phyloP scores from a whole-genome alignment of 2,797 vertebrate genomes.

The Limnodromus scolopaceus region DNA sequence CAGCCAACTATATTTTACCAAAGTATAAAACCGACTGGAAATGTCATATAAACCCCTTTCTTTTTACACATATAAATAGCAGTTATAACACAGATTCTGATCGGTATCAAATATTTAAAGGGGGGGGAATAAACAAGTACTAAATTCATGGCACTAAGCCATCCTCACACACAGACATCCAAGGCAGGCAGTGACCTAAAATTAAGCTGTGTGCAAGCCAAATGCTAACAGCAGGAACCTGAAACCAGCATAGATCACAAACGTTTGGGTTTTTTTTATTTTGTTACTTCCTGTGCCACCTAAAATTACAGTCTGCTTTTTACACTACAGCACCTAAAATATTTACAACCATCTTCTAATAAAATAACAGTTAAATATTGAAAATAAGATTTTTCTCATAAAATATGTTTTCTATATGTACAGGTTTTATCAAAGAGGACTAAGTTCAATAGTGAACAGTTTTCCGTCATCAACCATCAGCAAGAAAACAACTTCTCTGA shows the following conservation, averaged over 20 bases:
- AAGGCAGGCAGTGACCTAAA: constrained; percentile 49
- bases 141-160: constrained; percentile 38
- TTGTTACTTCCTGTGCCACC: constrained; percentile 74
- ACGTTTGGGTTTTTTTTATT: constrained; percentile 46
- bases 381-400: constrained; percentile 84
- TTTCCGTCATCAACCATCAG: constrained; percentile 46
- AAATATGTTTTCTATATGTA: constrained; percentile 84
- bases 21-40: constrained; percentile 71
- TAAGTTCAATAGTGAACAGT: constrained; percentile 71
- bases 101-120: constrained; percentile 2
- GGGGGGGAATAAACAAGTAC: not conserved
- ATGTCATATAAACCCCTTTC: constrained; percentile 51
- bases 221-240: constrained; percentile 37
- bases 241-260: constrained; percentile 73
- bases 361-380: constrained; percentile 86
- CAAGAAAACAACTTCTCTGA: constrained; percentile 36
- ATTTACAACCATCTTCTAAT: constrained; percentile 84
- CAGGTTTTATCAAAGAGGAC: constrained; percentile 79
- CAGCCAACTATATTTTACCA: constrained; percentile 49
- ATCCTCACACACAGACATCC: constrained; percentile 37
- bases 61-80: constrained; percentile 52
- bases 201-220: constrained; percentile 53
- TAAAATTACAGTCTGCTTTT: constrained; percentile 77
- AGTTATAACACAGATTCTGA: constrained; percentile 47
- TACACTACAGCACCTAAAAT: constrained; percentile 82